Evolutionary conservation across 2,888 invertebrate species (phyloP).

Genomic region (Heliconius erato): DNA sequence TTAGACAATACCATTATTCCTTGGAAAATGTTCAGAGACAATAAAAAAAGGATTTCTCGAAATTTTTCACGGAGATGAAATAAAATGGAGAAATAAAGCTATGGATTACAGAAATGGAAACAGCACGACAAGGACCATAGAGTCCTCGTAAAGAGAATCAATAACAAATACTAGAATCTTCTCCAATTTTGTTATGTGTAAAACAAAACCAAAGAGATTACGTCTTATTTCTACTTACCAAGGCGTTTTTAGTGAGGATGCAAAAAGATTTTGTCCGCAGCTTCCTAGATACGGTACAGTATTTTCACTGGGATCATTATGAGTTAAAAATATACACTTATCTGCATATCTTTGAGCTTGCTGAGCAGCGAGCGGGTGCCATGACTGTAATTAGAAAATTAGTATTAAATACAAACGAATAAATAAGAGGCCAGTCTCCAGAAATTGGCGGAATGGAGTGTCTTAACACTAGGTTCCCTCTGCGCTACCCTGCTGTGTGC

Average conservation of each 20-base stretch:
- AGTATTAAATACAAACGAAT: too few relatives aligned
- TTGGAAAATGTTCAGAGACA: too few relatives aligned
- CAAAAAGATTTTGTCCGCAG: conserved; percentile 94
- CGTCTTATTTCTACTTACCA: conserved; percentile 82
- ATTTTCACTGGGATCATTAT: conserved; percentile 89
- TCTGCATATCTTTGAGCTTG: conserved; percentile 92
- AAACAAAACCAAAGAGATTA: background rate
- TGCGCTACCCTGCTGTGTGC: too few relatives aligned
- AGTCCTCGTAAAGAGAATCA: background rate
- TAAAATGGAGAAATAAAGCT: background rate
- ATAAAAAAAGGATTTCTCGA: too few relatives aligned
- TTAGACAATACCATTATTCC: too few relatives aligned
- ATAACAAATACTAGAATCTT: background rate
- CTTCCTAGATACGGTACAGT: conserved; percentile 88
- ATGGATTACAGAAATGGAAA: background rate
- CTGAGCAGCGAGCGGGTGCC: conserved; percentile 89
- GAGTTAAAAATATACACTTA: conserved; percentile 88
- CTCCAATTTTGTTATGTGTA: background rate
- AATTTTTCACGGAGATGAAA: background rate
- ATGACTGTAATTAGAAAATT: conserved; percentile 83
- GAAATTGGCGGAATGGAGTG: too few relatives aligned
- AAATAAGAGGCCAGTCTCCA: too few relatives aligned
- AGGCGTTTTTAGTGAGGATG: conserved; percentile 91
- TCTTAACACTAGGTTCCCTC: too few relatives aligned
- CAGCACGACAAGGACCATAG: background rate